phyloP scores from a whole-genome alignment of 2,113 vertebrate species.

The Cephalopholis sonnerati region DNA sequence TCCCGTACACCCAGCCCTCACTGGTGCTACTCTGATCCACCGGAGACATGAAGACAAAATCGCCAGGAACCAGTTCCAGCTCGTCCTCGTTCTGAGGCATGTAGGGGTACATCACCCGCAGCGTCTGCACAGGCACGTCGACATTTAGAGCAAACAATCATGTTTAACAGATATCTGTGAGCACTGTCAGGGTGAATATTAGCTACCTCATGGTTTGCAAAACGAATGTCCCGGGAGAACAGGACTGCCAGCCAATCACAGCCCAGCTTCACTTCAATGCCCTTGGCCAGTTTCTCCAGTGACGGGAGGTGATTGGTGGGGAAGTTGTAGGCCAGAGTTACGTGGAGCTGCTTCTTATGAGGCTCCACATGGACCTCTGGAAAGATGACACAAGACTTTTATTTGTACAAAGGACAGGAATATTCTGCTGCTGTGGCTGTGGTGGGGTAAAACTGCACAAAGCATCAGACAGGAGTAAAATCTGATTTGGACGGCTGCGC shows the following conservation, averaged over 20 bases:
- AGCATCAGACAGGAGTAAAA: neutral
- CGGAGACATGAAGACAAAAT: constrained; percentile 95
- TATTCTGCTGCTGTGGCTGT: neutral
- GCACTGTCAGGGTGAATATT: neutral
- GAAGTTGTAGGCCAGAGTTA: constrained; percentile 97
- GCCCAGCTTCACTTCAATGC: constrained; percentile 89
- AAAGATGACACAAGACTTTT: neutral
- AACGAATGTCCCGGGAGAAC: constrained; percentile 95
- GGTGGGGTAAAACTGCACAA: neutral
- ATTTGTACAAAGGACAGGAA: neutral
- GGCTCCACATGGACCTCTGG: constrained; percentile 94
- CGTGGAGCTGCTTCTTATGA: constrained; percentile 97
- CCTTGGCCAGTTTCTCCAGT: constrained; percentile 92
- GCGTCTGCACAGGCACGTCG: constrained; percentile 82
- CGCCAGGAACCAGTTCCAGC: constrained; percentile 93
- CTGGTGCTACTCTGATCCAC: constrained; percentile 93
- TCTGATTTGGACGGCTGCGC: constrained; percentile 3
- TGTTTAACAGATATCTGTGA: neutral
- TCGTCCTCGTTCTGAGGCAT: constrained; percentile 94
- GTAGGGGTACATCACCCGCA: constrained; percentile 96
- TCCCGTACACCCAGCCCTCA: constrained; percentile 95
- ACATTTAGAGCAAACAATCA: neutral
- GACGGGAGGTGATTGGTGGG: constrained; percentile 90
- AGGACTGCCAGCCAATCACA: constrained; percentile 95
- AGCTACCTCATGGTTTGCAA: constrained; percentile 94